Evolutionary conservation across 2,888 invertebrate genomes (phyloP), one percentile per base, ranked within the genome.

Genomic region (Parnassius glacialis): DNA sequence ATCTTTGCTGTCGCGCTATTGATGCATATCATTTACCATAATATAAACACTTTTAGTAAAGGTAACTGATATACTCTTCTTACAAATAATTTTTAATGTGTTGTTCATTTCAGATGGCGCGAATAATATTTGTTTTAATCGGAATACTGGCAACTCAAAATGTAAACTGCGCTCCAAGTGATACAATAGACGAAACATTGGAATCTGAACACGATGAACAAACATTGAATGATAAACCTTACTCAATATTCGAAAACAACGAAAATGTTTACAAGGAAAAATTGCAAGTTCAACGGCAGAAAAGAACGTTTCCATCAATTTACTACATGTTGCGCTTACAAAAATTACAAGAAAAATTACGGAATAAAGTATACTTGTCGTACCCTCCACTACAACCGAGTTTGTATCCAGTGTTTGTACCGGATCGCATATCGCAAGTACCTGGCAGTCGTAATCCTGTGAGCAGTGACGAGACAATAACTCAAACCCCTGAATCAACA

Each of bases 101-200:
- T 13, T 68, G 61, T 69, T 67, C 69, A 65, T 90, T 89, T 61
- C 89, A 90, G 90, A 90, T 90, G 89, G 75, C 71, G 72, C 71
- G 60, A 64, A 47, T 74, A 56, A 65, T 68, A 25, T 68, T 70
- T 42, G 42, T 79, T 13, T 42, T 83, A 57, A 64, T 83, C 64
- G 75, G 75, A 60, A 64, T 82, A 62, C 68, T 85, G 63, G 65
- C 80, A 61, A 67, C 81, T 50, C 79, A 81, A 70, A 67, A 69
- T 66, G 78, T 77, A 47, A 67, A 69, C 50, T 82, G 83, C 44
- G 84, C 84, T 52, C 86, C 87, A 13, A 81, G 71, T 62, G 77
- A 80, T 53, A 67, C 55, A 69, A 34, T 74, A 72, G 66, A 70
- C 12, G n/a, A 55, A 42, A 11, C 10, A 10, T 12, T 13, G 5